Conservation (phyloP, 2,888 invertebrate genomes). For the Ormyrus thymus region DNA sequence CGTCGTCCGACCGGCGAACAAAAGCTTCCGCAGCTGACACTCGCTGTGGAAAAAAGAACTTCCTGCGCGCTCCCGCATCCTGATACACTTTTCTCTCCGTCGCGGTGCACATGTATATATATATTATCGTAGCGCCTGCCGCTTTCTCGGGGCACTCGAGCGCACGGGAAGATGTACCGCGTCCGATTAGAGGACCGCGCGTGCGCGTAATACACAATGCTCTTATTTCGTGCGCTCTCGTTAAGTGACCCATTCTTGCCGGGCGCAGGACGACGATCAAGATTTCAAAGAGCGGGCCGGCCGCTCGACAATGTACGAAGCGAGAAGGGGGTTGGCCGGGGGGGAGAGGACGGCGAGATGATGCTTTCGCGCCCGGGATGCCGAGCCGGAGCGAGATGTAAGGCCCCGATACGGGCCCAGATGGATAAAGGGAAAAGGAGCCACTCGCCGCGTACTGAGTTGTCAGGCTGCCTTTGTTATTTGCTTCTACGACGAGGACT, state of each 20-base stretch:
- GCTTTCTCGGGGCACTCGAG: no score
- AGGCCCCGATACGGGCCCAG: conserved; percentile 19
- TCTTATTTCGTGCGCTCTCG: neutral
- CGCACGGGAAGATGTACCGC: neutral
- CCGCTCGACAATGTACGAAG: conserved; percentile 1
- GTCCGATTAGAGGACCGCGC: neutral
- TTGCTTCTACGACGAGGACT: no score
- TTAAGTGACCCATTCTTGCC: conserved; percentile 51
- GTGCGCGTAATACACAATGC: neutral
- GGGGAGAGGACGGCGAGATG: conserved; percentile 40
- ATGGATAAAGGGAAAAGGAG: conserved; percentile 8
- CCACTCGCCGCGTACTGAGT: conserved; percentile 25
- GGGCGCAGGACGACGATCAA: conserved; percentile 45
- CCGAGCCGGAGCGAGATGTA: conserved; percentile 40
- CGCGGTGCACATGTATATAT: no score
- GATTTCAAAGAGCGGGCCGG: conserved; percentile 42
- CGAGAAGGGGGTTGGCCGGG: conserved; percentile 12
- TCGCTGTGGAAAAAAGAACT: no score
- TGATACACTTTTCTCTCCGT: no score
- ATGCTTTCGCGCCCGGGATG: conserved; percentile 30
- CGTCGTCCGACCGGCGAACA: no score
- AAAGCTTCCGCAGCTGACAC: no score
- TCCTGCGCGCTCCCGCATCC: no score
- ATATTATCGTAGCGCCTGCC: no score
- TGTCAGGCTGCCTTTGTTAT: conserved; percentile 41